Conservation (phyloP, 2,888 invertebrate genomes). For the Agrotis exclamationis region DNA sequence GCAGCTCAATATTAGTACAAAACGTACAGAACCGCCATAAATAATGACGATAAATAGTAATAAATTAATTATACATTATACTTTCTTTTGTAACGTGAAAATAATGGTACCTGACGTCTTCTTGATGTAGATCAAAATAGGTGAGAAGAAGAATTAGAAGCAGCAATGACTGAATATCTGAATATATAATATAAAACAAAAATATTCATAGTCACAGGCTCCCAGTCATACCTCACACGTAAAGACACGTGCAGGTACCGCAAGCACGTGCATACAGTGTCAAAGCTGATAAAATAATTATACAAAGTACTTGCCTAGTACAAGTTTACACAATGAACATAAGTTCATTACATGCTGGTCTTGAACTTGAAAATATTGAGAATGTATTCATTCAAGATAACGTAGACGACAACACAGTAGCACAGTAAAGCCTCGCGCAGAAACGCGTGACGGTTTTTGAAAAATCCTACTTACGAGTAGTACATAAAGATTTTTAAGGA, state of each 20-base stretch:
- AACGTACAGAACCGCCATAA: too few species aligned
- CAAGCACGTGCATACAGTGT: conserved; percentile 16
- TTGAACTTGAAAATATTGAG: conserved; percentile 16
- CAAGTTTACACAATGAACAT: conserved; percentile 20
- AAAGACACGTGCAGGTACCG: conserved; percentile 36
- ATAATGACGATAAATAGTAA: too few species aligned
- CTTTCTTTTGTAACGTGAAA: neutral
- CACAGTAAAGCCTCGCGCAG: too few species aligned
- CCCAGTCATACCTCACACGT: conserved; percentile 1
- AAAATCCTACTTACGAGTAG: too few species aligned
- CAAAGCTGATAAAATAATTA: conserved; percentile 43
- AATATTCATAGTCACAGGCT: conserved; percentile 22
- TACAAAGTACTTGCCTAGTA: conserved; percentile 20
- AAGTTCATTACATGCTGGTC: neutral
- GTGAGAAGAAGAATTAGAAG: too few species aligned
- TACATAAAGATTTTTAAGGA: too few species aligned
- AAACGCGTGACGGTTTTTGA: too few species aligned
- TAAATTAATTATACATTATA: too few species aligned
- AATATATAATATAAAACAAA: neutral
- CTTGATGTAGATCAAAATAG: neutral
- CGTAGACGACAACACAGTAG: neutral
- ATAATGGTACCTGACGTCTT: neutral
- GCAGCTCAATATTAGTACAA: neutral
- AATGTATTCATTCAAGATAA: neutral
- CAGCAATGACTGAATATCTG: neutral